Evolutionary conservation across 2,113 vertebrate species (phyloP).

Genomic region (Crotophaga sulcirostris): DNA sequence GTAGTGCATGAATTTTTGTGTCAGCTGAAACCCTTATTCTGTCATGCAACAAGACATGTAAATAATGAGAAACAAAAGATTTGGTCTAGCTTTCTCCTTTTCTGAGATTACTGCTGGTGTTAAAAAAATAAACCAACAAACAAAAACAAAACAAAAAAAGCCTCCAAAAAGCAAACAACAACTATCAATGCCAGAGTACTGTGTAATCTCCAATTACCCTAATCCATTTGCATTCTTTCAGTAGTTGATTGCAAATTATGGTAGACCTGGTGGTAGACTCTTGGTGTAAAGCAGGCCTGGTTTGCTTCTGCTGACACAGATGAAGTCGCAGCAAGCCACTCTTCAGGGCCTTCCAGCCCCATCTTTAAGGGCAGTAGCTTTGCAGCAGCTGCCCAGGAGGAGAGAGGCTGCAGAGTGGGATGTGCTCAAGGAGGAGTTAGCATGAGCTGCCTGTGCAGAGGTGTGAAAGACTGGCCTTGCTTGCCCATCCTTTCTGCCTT

Average conservation of each 20-base stretch:
- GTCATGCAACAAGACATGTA: background rate
- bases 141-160: too few relatives aligned
- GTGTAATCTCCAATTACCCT: background rate
- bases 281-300: background rate
- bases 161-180: too few relatives aligned
- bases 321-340: background rate
- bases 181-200: background rate
- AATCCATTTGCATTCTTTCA: background rate
- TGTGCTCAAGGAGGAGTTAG: background rate
- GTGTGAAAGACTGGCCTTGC: background rate
- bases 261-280: background rate
- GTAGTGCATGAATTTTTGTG: background rate
- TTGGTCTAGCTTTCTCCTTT: background rate
- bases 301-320: background rate
- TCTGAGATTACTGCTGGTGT: background rate
- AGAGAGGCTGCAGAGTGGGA: background rate
- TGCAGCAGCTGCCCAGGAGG: background rate
- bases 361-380: background rate
- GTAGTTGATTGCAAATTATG: background rate
- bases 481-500: background rate
- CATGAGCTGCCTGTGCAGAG: background rate
- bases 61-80: background rate
- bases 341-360: background rate
- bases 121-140: background rate
- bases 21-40: background rate